phyloP scores from a whole-genome alignment of 2,888 invertebrate species.

The Fragum whitleyi region DNA sequence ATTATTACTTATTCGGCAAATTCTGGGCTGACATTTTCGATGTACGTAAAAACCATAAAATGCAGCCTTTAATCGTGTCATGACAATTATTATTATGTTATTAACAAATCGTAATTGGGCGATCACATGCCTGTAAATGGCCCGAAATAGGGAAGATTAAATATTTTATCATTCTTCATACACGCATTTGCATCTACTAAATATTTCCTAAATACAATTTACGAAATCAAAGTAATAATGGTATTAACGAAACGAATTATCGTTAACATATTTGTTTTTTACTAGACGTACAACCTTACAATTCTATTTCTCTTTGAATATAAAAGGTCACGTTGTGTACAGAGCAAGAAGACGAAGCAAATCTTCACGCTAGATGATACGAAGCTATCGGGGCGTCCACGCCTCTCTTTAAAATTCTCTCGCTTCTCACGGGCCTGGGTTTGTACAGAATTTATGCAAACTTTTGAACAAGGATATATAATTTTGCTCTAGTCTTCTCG shows the following conservation, averaged over 20 bases:
- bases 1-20: background rate
- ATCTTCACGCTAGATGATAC: too few species aligned
- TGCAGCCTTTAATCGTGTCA: slow-evolving; percentile 11
- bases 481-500: too few species aligned
- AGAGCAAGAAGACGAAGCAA: too few species aligned
- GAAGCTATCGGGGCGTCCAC: too few species aligned
- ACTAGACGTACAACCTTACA: too few species aligned
- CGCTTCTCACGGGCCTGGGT: too few species aligned
- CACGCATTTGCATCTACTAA: slow-evolving; percentile 29
- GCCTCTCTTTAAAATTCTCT: too few species aligned
- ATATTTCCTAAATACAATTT: slow-evolving; percentile 24
- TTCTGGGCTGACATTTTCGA: slow-evolving; percentile 2
- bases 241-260: slow-evolving; percentile 14
- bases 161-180: slow-evolving; percentile 1
- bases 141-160: background rate
- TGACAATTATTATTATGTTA: slow-evolving; percentile 2
- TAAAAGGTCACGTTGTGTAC: too few species aligned
- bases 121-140: slow-evolving; percentile 18
- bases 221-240: slow-evolving; percentile 18
- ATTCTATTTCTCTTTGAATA: too few species aligned
- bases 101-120: slow-evolving; percentile 4
- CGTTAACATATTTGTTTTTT: slow-evolving; percentile 4
- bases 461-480: too few species aligned
- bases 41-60: background rate
- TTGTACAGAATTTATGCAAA: too few species aligned